Conservation (phyloP, 2,888 invertebrate genomes). For the Yponomeuta evonymella region DNA sequence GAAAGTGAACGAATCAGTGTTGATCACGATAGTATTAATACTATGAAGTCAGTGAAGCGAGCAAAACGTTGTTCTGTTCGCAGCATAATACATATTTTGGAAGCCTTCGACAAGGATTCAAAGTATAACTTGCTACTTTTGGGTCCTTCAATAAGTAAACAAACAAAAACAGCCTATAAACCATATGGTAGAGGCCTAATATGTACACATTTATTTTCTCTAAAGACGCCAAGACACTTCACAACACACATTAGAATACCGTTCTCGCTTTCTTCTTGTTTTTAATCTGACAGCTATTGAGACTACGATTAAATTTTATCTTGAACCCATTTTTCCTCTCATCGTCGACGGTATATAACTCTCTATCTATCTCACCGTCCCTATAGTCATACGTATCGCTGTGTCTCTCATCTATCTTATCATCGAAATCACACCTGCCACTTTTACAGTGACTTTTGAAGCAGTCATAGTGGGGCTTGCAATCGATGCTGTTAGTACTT, state of each 20-base stretch:
- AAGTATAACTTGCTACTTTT: too few species aligned
- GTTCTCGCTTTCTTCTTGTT: slow-evolving; percentile 45
- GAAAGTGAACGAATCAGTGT: too few species aligned
- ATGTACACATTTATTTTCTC: too few species aligned
- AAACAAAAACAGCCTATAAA: too few species aligned
- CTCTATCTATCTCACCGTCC: slow-evolving; percentile 42
- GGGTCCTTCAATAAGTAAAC: too few species aligned
- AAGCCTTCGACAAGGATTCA: too few species aligned
- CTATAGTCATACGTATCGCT: slow-evolving; percentile 41
- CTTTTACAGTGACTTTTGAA: slow-evolving; percentile 40
- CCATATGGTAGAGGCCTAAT: too few species aligned
- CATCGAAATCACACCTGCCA: background rate
- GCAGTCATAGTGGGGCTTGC: slow-evolving; percentile 67
- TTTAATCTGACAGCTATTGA: slow-evolving; percentile 59
- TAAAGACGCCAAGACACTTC: slow-evolving; percentile 23
- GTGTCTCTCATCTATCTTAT: slow-evolving; percentile 9
- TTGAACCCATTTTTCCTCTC: slow-evolving; percentile 53
- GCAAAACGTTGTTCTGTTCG: too few species aligned
- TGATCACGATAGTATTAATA: too few species aligned
- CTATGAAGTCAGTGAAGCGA: too few species aligned
- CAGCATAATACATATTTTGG: too few species aligned
- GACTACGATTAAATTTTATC: slow-evolving; percentile 63
- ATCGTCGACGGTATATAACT: slow-evolving; percentile 36
- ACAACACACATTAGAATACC: slow-evolving; percentile 3
- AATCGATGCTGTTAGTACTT: slow-evolving; percentile 63